Base-by-base conservation (phyloP, 2,113 vertebrate genomes). In the Vombatus ursinus region DNA sequence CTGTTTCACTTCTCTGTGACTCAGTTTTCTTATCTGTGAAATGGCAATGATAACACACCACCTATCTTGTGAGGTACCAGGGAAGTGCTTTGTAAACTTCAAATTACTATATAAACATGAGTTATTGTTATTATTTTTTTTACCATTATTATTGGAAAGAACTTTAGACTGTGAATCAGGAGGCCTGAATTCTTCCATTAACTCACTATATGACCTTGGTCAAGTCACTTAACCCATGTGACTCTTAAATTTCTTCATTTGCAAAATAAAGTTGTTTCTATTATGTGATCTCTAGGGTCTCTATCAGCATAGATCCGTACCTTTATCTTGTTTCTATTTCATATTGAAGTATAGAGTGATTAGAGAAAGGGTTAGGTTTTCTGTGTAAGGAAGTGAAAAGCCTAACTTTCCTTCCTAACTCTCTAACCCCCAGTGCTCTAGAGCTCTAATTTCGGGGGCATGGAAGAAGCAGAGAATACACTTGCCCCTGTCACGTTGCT, bases 201-300 rank as follows among this genome's bases (percentile, higher is more conserved):
- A n/a, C 48, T 90, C 25, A 44, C 47, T 92, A 90, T 26, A 89
- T 95, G 90, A 57, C 19, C 48, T 89, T 89, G 52, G 51, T 44
- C 50, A 44, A 10, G 31, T 89, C 11, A 16, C 77, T 92, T 84
- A 68, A 52, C 47, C 68, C 44, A 84, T 44, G 68, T 84, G 37
- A 84, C 19, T 94, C 50, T 92, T 94, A 23, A 3, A 28, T 84
- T 92, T 92, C 37, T 94, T 95, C 92, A 84, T 92, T 94, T 95
- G 84, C 52, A 95, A 93, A 95, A 84, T 37, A 92, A 92, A 94
- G 6, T 8, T 12, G 22, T 92, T 93, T 28, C 57, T 31, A 19
- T 77, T n/a, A 77, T 77, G 26, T 61, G 9, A 93, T 57, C 9
- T 94, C 52, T 54, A 37, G 94, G 89, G 90, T 24, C 37, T 52